Evolutionary conservation across 1,140 invertebrate genomes (phyloP), one percentile per base, ranked within the genome.

Genomic region (Vanessa tameamea): DNA sequence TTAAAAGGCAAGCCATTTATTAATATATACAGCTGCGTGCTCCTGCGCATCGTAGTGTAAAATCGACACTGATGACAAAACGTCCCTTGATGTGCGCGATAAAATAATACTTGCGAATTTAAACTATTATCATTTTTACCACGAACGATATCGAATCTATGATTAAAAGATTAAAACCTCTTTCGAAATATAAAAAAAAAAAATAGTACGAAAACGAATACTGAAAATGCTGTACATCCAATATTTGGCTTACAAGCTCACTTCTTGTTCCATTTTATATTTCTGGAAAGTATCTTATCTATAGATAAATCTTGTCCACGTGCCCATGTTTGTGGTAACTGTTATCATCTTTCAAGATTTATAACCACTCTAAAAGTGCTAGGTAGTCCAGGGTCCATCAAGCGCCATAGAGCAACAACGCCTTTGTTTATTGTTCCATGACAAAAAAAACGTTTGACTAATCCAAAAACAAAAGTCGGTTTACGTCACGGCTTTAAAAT

Each of bases 401-500:
- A 74, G 69, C 59, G 50, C 59, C 59, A 26, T 53, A 47, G 59
- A 76, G 20, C 31, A 53, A 75, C 66, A 61, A 72, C 72, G 61
- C 43, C 55, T 67, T 68, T 77, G 61, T 77, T 74, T 77, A 72
- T 67, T 64, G 55, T 48, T 69, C 64, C 66, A 66, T 31, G 78
- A 64, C 80, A 31, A 20, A 83, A 84, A 80, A 82, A 82, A 74
- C 43, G 77, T 61, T 76, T n/a, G 53, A 20, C 66, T 81, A 84
- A 88, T 83, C 78, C 78, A 74, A 80, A 87, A 84, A 86, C 83
- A 89, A 87, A 79, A 81, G 76, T 67, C 72, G 81, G 67, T 84
- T 89, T 89, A 87, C 84, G 85, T 87, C 83, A 87, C 81, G 71
- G 79, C 67, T 79, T 83, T 85, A 83, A 86, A 88, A 86, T 85